Percentiles rank a stretch among this genome's conserved stretches.
Evolutionary conservation across 2,113 vertebrate genomes (phyloP).

Genomic region (Orycteropus afer): DNA sequence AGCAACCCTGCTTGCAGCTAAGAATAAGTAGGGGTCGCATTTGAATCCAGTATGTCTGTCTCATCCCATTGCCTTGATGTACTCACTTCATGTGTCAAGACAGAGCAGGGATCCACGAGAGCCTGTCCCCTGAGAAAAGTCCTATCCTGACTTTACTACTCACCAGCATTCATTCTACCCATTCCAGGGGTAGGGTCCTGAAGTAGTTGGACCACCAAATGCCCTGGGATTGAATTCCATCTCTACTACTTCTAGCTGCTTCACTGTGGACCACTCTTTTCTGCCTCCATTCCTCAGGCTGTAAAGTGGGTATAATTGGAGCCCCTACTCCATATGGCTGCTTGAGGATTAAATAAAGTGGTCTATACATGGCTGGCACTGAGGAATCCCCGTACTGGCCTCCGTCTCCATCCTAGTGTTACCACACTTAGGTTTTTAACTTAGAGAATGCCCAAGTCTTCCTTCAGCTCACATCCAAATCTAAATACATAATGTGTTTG

Average conservation of each 20-base stretch:
- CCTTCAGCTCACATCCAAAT: neutral
- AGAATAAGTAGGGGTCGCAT: neutral
- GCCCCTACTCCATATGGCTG: neutral
- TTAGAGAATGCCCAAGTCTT: neutral
- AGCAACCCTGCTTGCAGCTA: accelerated
- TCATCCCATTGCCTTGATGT: neutral
- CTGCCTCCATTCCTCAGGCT: neutral
- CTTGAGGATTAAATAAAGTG: neutral
- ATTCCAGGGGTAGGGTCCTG: neutral
- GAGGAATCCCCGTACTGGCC: neutral
- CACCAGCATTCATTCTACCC: neutral
- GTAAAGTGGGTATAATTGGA: neutral
- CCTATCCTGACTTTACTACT: neutral
- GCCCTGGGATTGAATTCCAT: neutral
- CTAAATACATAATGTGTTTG: accelerated
- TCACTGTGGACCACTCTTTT: neutral
- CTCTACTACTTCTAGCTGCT: neutral
- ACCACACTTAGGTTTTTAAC: accelerated
- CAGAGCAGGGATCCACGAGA: neutral
- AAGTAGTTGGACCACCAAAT: no score
- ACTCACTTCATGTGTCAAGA: neutral
- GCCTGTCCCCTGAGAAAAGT: neutral
- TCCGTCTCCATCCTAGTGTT: accelerated
- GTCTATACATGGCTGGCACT: neutral
- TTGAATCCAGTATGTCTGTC: neutral